Evolutionary conservation across 2,797 vertebrate species (phyloP), one percentile per base, ranked within the genome.

Genomic region (Simalia tracyae): DNA sequence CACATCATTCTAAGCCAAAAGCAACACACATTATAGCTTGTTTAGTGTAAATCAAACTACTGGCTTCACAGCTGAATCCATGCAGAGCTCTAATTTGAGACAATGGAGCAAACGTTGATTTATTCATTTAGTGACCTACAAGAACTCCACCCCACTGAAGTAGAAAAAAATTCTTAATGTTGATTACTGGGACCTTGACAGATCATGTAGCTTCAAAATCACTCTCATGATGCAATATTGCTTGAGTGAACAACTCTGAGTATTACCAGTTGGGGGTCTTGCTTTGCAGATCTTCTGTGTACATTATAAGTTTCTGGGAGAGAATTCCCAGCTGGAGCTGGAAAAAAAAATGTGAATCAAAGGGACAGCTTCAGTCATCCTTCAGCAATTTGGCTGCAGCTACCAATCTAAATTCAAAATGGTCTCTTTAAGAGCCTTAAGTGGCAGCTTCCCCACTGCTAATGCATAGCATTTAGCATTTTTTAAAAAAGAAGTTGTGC

Each of bases 401-500:
- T 92, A 5, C 36, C 94, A 54, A n/a, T 46, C 31, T 86, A 89
- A 90, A 54, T 60, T 72, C 22, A 91, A 84, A 85, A 92, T 28
- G 1, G 42, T 22, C 10, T 59, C 56, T 90, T 0, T 84, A 93
- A 90, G 93, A 94, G 89, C 10, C 24, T 0, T 0, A 36, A 26
- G 84, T 87, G 66, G 59, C 84, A 84, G 90, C 72, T 66, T n/a
- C 54, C 50, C 9, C 2, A 12, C 1, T 26, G 1, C 2, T 2
- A n/a, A 93, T 87, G 66, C 66, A 93, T 12, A 63, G 81, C 66
- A 28, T 94, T 94, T 86, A 90, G 60, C 28, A 91, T 76, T 81
- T 92, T 93, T 68, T 46, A 72, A 72, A 36, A 91, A 87, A 89
- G 92, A 85, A 26, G 84, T 56, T 56, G 91, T 94, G 92, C 60